Evolutionary conservation across 1,140 invertebrate genomes (phyloP).

Genomic region (Aphis craccivora): DNA sequence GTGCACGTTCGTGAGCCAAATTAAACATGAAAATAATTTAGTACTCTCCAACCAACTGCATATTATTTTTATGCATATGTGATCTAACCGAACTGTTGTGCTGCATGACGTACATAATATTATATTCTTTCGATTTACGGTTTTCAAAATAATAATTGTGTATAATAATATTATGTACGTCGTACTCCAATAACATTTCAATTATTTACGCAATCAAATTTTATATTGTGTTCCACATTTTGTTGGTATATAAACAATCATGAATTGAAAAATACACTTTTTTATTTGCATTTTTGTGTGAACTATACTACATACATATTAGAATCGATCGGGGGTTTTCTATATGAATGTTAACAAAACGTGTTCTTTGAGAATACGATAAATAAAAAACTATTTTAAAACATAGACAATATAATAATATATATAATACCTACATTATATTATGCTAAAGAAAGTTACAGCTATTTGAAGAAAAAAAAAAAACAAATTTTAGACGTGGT

Average conservation of each 20-base stretch:
- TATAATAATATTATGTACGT: not conserved
- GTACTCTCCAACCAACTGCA: not conserved
- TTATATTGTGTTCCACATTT: not conserved
- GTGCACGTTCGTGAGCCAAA: not conserved
- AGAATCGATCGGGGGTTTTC: not conserved
- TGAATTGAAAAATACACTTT: not conserved
- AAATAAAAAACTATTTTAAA: slow-evolving; percentile 30
- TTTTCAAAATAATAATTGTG: not conserved
- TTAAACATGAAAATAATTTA: slow-evolving; percentile 25
- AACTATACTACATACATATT: not conserved
- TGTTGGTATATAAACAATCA: not conserved
- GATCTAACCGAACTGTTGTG: not conserved
- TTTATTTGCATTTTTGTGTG: not conserved
- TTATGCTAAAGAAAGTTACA: slow-evolving; percentile 20
- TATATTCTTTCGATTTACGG: not conserved
- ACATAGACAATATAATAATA: slow-evolving; percentile 26
- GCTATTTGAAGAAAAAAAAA: not conserved
- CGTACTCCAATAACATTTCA: not conserved
- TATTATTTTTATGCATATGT: not conserved
- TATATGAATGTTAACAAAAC: not conserved
- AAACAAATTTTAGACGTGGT: slow-evolving; percentile 27
- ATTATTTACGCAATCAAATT: not conserved
- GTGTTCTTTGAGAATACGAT: not conserved
- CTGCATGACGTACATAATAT: not conserved
- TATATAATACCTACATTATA: no score